Base-by-base conservation (phyloP, 2,888 invertebrate genomes). In the Formica aserva region DNA sequence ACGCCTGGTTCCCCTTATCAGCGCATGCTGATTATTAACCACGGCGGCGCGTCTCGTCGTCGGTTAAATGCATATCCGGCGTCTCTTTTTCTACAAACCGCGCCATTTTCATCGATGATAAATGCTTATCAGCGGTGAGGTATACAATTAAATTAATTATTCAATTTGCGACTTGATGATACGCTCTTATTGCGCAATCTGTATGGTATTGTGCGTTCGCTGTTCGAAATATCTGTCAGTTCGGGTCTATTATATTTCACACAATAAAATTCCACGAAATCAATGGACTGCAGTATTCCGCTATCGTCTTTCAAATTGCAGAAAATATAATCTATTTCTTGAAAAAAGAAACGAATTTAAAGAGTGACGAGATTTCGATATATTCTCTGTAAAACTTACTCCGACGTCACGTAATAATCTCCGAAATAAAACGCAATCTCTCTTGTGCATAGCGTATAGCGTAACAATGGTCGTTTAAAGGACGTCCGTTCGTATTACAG, bases 21-120 rank as follows among this genome's bases (percentile, higher is more conserved):
- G 66, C 38, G 71, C 77, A 60, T 77, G 74, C 87, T 82, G 82
- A 88, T 89, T 89, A 85, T 84, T 89, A 87, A 66, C 81, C 26
- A 32, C 71, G 41, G 29, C 29, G 48, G 67, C 41, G 80, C 55
- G 81, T 63, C 48, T 77, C 41, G n/a, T 22, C 48, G 35, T 69
- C 77, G 41, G 57, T 69, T 57, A 57, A 26, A 15, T 57, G 41
- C 57, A 29, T 38, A 81, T 75, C 75, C 62, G 75, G 48, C 13
- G 35, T 32, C 32, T 57, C 57, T 65, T 35, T 80, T 66, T n/a
- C 29, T 15, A 45, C 35, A 38, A 60, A 35, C 52, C 45, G 45
- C 35, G 22, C 1, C 6, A 57, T 57, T 57, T 41, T 13, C n/a
- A 22, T 9, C 32, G 22, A 45, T 41, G 72, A 80, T 80, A 72